These are phyloP conservation scores for Amblyteles armatorius DNA, from an alignment of 2,888 invertebrate genomes.

Conservation along the genomic window DNA sequence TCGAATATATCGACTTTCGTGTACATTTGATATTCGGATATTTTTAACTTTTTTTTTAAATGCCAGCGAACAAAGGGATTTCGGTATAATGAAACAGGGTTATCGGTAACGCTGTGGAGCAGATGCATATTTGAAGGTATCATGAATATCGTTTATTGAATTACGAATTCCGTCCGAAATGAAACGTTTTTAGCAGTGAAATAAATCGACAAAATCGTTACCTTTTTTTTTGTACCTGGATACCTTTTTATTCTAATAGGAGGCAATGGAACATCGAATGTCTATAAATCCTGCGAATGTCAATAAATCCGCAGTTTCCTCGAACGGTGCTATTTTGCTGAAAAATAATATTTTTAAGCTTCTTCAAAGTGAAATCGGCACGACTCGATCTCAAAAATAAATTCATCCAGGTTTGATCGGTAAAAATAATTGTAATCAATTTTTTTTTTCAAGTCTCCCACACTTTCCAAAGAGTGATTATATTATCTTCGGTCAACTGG, in stretches of 20 bases:
- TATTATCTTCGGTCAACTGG: too few relatives aligned
- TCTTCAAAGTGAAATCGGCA: background rate
- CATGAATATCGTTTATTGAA: background rate
- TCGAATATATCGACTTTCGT: background rate
- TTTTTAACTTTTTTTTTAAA: background rate
- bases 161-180: background rate
- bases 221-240: background rate
- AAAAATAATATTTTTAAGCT: background rate
- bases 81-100: background rate
- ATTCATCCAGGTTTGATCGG: too few relatives aligned
- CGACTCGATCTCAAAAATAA: background rate
- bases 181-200: background rate
- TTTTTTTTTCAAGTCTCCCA: too few relatives aligned
- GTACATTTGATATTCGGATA: background rate
- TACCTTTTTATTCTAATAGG: background rate
- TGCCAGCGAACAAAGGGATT: background rate
- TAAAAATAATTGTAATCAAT: too few relatives aligned
- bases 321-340: background rate
- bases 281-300: background rate
- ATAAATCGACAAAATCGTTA: background rate
- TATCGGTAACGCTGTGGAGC: background rate
- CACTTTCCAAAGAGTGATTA: too few relatives aligned
- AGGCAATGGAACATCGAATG: background rate
- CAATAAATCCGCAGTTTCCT: too few relatives aligned
- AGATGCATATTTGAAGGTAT: background rate